Base-by-base conservation (phyloP, 2,797 vertebrate genomes). In the Phaenicophaeus curvirostris region DNA sequence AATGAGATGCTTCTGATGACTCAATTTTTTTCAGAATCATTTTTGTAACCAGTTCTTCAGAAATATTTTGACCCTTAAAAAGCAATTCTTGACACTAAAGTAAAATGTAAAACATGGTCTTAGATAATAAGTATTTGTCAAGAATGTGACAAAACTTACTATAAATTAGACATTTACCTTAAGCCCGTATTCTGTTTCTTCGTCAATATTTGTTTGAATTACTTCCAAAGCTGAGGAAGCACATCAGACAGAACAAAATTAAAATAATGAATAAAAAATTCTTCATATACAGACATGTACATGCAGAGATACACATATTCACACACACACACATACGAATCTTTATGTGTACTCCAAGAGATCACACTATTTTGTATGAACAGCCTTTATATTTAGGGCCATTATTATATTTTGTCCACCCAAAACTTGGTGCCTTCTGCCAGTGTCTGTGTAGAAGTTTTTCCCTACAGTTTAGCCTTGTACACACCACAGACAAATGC, bases 1-100 rank as follows among this genome's bases (percentile, higher is more conserved):
- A 99, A 97, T 99, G 99, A 87, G 98, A 91, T 81, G 99, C 98
- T 92, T 99, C 98, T 80, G 97, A 85, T 42, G 99, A 98, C 27
- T 98, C 98, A 54, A 98, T 97, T 84, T 97, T 99, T 74, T 98
- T 97, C 75, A 99, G 81, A 94, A 99, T 98, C 88, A 99, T 96
- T 94, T 98, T 96, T 41, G 97, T 93, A 84, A 99, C 93, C 61
- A 98, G 90, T 90, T 99, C 97, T 75, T 99, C 98, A 72, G 98
- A 97, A 96, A 99, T 39, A 91, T 86, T 98, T 93, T 97, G 95
- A 54, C 99, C 99, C 69, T 97, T 95, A 86, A 93, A 76, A 89
- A 99, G 97, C 54, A 98, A 95, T 6, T 98, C 96, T 75, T 98
- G 96, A 87, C 99, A 95, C 99, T 99, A 83, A 48, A n/a, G 28